Evolutionary conservation across 2,113 vertebrate genomes (phyloP).

Genomic region (Notothenia coriiceps): DNA sequence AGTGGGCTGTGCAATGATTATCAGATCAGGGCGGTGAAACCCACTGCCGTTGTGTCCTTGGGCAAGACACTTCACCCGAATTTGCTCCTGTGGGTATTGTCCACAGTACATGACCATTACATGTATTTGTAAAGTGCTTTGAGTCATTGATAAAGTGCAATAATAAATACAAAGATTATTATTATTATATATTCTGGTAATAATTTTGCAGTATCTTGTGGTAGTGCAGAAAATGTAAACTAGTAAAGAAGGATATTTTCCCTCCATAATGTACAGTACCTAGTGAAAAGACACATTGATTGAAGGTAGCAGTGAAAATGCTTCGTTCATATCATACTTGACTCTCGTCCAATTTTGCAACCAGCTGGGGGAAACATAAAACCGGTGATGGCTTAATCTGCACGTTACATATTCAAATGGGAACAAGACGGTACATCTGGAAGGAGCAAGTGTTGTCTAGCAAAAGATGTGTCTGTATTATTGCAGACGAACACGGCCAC

Average conservation of each 20-base stretch:
- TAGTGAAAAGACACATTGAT: neutral
- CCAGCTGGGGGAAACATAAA: neutral
- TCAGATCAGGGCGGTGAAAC: too few relatives aligned
- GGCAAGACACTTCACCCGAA: too few relatives aligned
- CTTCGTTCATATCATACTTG: neutral
- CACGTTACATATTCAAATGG: neutral
- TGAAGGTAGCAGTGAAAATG: too few relatives aligned
- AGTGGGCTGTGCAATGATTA: too few relatives aligned
- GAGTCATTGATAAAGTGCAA: too few relatives aligned
- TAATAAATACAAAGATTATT: too few relatives aligned
- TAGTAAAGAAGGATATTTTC: neutral
- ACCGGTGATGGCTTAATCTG: neutral
- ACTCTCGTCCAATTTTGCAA: neutral
- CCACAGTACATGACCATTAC: too few relatives aligned
- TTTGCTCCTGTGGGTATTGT: too few relatives aligned
- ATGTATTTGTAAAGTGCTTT: too few relatives aligned
- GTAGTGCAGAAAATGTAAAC: neutral
- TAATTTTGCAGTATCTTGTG: neutral
- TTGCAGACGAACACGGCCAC: constrained; percentile 5
- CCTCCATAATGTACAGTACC: neutral
- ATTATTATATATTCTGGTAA: neutral
- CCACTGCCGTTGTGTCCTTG: too few relatives aligned
- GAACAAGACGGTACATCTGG: constrained; percentile 18
- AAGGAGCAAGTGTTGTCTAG: constrained; percentile 6
- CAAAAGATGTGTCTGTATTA: constrained; percentile 19